Evolutionary conservation across 2,113 vertebrate genomes (phyloP).

Genomic region (Ptychochromis oligacanthus): DNA sequence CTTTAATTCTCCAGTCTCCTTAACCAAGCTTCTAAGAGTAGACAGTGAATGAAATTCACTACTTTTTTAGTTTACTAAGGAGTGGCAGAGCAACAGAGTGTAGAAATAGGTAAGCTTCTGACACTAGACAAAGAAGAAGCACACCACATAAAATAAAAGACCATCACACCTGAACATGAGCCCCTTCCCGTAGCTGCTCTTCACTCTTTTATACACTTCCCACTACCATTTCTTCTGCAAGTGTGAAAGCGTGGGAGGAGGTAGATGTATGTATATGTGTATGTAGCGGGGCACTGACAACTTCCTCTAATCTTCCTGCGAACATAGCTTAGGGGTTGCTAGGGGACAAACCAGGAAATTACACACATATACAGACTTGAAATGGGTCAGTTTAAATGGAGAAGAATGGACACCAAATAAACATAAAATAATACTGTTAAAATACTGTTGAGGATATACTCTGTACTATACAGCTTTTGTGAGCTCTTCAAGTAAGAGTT

Average conservation of each 20-base stretch:
- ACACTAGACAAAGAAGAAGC: slow-evolving; percentile 4
- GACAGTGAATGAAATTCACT: not conserved
- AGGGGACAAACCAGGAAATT: slow-evolving; percentile 65
- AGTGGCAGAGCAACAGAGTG: not conserved
- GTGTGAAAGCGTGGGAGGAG: slow-evolving; percentile 44
- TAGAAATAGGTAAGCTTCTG: slow-evolving; percentile 6
- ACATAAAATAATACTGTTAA: too few relatives aligned
- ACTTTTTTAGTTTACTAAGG: not conserved
- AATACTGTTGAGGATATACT: not conserved
- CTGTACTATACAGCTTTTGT: not conserved
- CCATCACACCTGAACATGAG: slow-evolving; percentile 17
- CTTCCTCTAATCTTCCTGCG: slow-evolving; percentile 73
- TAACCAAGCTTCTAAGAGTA: not conserved
- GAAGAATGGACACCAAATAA: not conserved
- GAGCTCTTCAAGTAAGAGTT: not conserved
- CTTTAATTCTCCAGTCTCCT: not conserved
- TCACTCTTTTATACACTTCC: slow-evolving; percentile 13
- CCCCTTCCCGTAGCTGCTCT: not conserved
- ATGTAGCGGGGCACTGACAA: slow-evolving; percentile 46
- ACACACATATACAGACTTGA: slow-evolving; percentile 21
- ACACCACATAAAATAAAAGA: not conserved
- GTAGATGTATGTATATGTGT: not conserved
- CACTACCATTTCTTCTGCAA: slow-evolving; percentile 6
- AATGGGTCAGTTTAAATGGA: slow-evolving; percentile 1
- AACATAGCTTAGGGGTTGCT: slow-evolving; percentile 59